These are phyloP conservation scores for Perithous albicinctus DNA, from an alignment of 2,888 invertebrate genomes.

Conservation along the genomic window DNA sequence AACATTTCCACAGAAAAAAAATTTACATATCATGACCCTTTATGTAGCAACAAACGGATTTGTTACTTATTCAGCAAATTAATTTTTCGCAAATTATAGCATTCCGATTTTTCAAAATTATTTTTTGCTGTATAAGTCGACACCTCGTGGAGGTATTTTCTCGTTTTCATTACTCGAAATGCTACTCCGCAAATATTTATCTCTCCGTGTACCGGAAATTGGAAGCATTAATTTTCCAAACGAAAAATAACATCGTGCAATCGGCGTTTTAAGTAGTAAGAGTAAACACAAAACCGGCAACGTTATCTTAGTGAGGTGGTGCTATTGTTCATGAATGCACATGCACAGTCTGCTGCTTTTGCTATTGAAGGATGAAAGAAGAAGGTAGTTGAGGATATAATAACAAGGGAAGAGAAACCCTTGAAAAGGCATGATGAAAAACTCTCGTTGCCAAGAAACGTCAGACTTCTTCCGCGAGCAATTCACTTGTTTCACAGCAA, in stretches of 20 bases:
- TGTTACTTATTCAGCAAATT: too few species aligned
- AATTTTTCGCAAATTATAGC: too few species aligned
- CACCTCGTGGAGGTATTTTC: background rate
- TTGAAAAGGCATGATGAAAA: conserved; percentile 7
- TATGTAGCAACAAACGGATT: too few species aligned
- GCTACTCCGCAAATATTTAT: background rate
- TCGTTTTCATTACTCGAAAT: background rate
- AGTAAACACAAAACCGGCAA: background rate
- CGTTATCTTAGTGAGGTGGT: background rate
- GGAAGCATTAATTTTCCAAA: background rate
- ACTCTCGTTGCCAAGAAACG: conserved; percentile 23
- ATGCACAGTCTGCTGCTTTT: background rate
- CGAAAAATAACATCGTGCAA: background rate
- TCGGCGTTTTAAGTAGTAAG: background rate
- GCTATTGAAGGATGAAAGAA: background rate
- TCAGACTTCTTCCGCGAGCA: background rate
- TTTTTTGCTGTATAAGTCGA: too few species aligned
- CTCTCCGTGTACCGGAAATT: background rate
- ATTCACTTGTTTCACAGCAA: conserved; percentile 29
- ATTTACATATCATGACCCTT: too few species aligned
- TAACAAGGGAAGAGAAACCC: background rate
- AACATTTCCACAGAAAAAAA: too few species aligned
- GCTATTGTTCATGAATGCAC: background rate
- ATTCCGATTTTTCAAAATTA: too few species aligned
- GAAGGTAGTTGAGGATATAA: background rate